Evolutionary conservation across 1,140 invertebrate genomes (phyloP), one percentile per base, ranked within the genome.

Genomic region (Tetramorium parvispinum): DNA sequence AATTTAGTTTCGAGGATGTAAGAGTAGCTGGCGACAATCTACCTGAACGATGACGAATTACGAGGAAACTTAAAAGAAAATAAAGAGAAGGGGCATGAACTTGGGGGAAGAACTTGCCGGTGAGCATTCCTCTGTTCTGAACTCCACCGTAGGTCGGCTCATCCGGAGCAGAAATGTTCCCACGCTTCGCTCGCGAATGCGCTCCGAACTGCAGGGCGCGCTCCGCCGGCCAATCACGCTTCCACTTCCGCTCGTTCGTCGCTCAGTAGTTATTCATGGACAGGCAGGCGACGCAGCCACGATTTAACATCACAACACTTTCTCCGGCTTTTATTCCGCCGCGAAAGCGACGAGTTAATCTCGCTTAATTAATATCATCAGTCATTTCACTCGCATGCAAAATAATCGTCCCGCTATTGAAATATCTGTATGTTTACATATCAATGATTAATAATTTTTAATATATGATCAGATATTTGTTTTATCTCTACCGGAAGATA

Each of bases 51-150:
- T 89, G 76, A 83, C 77, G 32, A 27, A 51, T 7, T 24, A 57
- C 46, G 40, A 21, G 27, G n/a, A 68, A 59, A 66, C 32, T 66
- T 59, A n/a, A 51, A 86, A 75, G 40, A 81, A 75, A 83, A 73
- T 40, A 63, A 86, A 65, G 6, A 49, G 32, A 27, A 70, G 21
- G 59, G 3, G 49, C 73, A 70, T 37, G 49, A 57, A 82, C 65
- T 57, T 7, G 87, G 66, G 76, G 57, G 73, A 88, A 90, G 61
- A 88, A 85, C 68, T 79, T 76, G 89, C 88, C 91, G 81, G 88
- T 85, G 88, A 81, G 71, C 89, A 90, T 90, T 85, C 88, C 88
- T 82, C n/a, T 27, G 85, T 70, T 53, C 57, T 73, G 63, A 68
- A 85, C 65, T 77, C 55, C 63, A 51, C 49, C 40, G 16, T 81